A percentile compares a stretch with the other conserved stretches of the same genome.
Conservation (phyloP, 2,888 invertebrate genomes). For the Glaucopsyche alexis region DNA sequence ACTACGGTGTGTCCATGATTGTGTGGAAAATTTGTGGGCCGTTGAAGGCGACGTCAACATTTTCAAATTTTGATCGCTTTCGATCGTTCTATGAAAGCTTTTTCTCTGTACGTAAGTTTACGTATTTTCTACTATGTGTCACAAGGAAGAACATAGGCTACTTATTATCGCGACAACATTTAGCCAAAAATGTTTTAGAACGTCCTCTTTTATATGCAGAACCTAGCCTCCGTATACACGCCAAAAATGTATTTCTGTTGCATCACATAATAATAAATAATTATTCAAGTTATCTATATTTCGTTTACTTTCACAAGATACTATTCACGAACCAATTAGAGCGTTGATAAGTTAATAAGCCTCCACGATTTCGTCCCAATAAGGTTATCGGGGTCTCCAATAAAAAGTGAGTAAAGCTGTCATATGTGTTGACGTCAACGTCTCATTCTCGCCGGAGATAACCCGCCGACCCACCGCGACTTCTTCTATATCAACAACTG, state of each 20-base stretch:
- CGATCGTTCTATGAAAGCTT: too few species aligned
- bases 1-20: too few species aligned
- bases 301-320: constrained; percentile 18
- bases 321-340: constrained; percentile 29
- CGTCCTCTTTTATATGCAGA: too few species aligned
- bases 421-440: constrained; percentile 48
- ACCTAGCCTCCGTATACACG: too few species aligned
- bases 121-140: too few species aligned
- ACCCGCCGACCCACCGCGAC: constrained; percentile 50
- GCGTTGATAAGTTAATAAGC: constrained; percentile 35
- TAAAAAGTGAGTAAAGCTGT: constrained; percentile 38
- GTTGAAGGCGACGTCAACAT: too few species aligned
- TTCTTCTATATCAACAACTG: constrained; percentile 45
- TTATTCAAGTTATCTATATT: background rate
- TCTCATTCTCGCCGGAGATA: constrained; percentile 53
- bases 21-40: too few species aligned
- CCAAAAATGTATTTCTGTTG: background rate
- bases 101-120: too few species aligned
- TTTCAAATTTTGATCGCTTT: too few species aligned
- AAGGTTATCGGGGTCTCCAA: constrained; percentile 41
- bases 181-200: too few species aligned
- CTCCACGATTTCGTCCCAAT: constrained; percentile 38
- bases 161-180: too few species aligned
- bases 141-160: too few species aligned
- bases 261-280: constrained; percentile 4